These are phyloP conservation scores for Ecdyonurus torrentis DNA, from an alignment of 2,888 invertebrate genomes.

Conservation along the genomic window DNA sequence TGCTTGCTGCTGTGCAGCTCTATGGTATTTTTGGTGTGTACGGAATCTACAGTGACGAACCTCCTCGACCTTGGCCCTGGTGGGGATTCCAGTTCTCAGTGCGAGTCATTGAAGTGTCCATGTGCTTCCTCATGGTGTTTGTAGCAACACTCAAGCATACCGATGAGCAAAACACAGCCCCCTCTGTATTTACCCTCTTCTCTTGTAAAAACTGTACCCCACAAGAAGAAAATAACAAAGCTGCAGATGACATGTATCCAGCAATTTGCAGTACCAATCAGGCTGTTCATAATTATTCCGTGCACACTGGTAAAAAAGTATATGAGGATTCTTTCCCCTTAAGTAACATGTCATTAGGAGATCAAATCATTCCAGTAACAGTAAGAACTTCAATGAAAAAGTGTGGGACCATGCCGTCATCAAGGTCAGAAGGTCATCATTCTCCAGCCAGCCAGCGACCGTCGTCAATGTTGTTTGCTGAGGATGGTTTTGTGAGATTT, in stretches of 20 bases:
- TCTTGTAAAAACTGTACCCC: constrained; percentile 41
- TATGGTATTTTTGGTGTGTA: constrained; percentile 56
- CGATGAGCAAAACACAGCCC: constrained; percentile 9
- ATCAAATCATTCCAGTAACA: constrained; percentile 11
- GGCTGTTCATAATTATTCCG: constrained; percentile 66
- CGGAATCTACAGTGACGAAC: constrained; percentile 22
- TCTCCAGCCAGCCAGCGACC: constrained; percentile 12
- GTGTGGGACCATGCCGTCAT: constrained; percentile 9
- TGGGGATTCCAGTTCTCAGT: constrained; percentile 83
- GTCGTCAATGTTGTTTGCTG: constrained; percentile 69
- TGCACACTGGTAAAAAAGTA: constrained; percentile 58
- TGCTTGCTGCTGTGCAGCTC: constrained; percentile 68
- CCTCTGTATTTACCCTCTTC: constrained; percentile 58
- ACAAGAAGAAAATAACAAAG: constrained; percentile 45
- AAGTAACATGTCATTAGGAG: constrained; percentile 16
- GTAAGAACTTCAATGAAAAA: constrained; percentile 10
- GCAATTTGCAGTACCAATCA: constrained; percentile 75
- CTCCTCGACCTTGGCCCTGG: constrained; percentile 57
- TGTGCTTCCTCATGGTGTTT: constrained; percentile 71
- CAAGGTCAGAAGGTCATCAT: constrained; percentile 5
- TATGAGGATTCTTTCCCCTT: constrained; percentile 49
- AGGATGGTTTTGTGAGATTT: constrained; percentile 77
- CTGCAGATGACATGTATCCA: constrained; percentile 63
- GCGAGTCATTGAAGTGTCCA: constrained; percentile 70
- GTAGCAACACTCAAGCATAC: constrained; percentile 50